Percentiles rank a stretch among this genome's conserved stretches.
Conservation (phyloP, 1,140 invertebrate genomes). For the Euwallacea similis region DNA sequence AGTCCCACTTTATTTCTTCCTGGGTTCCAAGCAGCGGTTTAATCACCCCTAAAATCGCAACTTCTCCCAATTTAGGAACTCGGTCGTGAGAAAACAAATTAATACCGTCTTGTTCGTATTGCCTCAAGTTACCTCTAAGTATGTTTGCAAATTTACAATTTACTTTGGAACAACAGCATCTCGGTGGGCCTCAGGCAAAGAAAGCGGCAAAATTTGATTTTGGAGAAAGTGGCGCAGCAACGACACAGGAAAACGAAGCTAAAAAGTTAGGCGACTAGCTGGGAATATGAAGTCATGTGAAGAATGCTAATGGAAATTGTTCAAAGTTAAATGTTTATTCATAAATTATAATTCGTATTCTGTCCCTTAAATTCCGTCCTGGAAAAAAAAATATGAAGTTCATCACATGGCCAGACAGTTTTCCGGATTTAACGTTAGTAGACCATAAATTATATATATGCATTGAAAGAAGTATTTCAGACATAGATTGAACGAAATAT, state of each 20-base stretch:
- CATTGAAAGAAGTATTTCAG: no score
- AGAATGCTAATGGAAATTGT: no score
- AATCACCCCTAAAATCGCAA: constrained; percentile 36
- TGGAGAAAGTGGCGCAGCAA: constrained; percentile 5
- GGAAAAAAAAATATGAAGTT: no score
- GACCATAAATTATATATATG: no score
- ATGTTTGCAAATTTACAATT: constrained; percentile 36
- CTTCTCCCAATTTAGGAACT: constrained; percentile 32
- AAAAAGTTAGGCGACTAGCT: constrained; percentile 8
- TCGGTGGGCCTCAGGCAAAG: constrained; percentile 7
- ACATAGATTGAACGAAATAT: no score
- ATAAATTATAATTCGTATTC: no score
- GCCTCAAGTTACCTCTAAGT: constrained; percentile 29
- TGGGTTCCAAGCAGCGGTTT: constrained; percentile 25
- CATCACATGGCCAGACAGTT: no score
- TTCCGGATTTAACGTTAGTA: no score
- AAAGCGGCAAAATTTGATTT: constrained; percentile 26
- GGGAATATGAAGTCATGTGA: no score
- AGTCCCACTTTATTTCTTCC: constrained; percentile 26
- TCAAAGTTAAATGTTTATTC: no score
- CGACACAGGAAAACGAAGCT: not conserved
- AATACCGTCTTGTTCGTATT: constrained; percentile 35
- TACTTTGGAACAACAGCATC: constrained; percentile 32
- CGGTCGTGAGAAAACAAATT: constrained; percentile 35
- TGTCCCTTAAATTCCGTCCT: no score